Percentiles rank a stretch among this genome's conserved stretches.
phyloP scores from a whole-genome alignment of 1,140 invertebrate genomes.

The Alviniconcha marisindica region DNA sequence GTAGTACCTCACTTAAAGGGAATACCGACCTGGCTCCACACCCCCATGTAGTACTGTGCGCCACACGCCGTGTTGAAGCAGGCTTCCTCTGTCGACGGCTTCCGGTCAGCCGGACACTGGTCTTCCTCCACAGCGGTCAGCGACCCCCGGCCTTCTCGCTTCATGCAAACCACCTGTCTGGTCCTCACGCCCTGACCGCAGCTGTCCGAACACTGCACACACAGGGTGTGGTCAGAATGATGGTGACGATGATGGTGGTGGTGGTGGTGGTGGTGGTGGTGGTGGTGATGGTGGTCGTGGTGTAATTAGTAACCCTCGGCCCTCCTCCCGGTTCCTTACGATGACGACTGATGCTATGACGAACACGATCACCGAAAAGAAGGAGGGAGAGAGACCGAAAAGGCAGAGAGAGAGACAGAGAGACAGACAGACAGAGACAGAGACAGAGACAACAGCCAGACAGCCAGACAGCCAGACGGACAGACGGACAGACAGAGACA shows the following conservation, averaged over 20 bases:
- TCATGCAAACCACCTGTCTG: constrained; percentile 69
- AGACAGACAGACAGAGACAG: background rate
- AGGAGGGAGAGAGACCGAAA: no score
- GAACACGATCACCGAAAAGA: no score
- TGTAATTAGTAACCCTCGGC: no score
- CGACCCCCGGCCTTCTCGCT: constrained; percentile 53
- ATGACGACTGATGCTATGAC: no score
- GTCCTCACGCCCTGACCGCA: constrained; percentile 62
- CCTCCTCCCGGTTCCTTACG: no score
- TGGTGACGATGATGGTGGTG: no score
- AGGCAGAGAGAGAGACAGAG: background rate
- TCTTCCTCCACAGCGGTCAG: constrained; percentile 60
- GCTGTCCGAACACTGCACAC: constrained; percentile 43
- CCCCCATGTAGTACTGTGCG: constrained; percentile 70
- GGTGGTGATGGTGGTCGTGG: no score
- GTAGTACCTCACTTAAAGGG: no score
- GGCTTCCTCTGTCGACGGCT: constrained; percentile 57
- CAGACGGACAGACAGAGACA: background rate
- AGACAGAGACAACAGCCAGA: background rate
- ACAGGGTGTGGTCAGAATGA: no score
- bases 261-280: no score
- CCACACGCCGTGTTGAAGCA: constrained; percentile 63
- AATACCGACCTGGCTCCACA: constrained; percentile 73
- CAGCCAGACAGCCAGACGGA: no score
- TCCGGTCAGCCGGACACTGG: constrained; percentile 60